Evolutionary conservation across 2,113 vertebrate genomes (phyloP).

Genomic region (Entomyzon cyanotis): DNA sequence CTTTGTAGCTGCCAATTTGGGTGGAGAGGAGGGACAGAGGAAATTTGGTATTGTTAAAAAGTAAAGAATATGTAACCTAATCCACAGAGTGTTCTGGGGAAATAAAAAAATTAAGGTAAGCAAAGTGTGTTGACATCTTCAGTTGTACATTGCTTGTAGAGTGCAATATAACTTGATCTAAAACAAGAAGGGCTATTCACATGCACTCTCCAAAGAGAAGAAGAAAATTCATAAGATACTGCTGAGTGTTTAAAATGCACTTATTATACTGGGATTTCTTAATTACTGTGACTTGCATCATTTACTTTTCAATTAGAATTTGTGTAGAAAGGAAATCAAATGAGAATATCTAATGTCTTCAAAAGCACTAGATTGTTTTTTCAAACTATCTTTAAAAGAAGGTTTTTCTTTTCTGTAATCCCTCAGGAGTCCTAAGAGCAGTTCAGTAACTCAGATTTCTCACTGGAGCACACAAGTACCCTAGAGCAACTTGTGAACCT

Average conservation of each 20-base stretch:
- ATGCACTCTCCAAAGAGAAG: neutral
- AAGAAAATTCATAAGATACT: neutral
- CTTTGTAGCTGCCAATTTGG: neutral
- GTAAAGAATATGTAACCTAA: neutral
- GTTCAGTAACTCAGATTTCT: neutral
- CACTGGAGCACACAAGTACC: neutral
- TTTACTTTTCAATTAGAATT: slow-evolving; percentile 22
- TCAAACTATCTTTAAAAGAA: neutral
- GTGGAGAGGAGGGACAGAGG: neutral
- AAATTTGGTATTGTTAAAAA: neutral
- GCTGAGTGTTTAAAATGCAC: neutral
- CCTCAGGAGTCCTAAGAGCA: neutral
- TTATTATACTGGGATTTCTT: neutral
- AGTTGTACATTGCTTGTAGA: neutral
- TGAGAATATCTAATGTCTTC: neutral
- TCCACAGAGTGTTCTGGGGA: neutral
- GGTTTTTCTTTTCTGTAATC: neutral
- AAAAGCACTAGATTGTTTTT: neutral
- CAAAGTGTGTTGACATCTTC: neutral
- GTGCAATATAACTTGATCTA: neutral
- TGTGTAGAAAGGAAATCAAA: neutral
- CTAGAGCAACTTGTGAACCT: neutral
- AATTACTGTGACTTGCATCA: neutral
- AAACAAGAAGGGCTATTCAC: neutral
- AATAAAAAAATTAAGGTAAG: neutral